phyloP scores from a whole-genome alignment of 2,797 vertebrate species.

The Cirrhinus molitorella region DNA sequence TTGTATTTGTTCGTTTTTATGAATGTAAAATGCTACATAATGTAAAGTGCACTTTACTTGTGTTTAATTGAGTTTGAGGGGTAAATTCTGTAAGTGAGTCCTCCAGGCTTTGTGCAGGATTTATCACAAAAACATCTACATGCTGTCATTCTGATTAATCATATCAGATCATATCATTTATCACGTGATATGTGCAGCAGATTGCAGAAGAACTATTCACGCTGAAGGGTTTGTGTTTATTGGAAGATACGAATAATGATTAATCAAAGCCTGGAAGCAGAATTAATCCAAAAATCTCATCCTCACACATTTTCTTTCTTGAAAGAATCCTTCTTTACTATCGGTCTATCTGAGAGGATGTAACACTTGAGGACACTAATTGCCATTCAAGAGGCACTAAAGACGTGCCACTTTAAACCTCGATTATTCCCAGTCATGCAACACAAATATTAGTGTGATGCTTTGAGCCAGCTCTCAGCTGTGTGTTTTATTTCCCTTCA shows the following conservation, averaged over 20 bases:
- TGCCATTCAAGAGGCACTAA: conserved; percentile 88
- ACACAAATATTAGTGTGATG: conserved; percentile 99
- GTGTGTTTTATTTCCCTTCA: conserved; percentile 88
- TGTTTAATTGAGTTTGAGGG: neutral
- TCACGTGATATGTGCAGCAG: conserved; percentile 25
- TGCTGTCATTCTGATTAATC: conserved; percentile 36
- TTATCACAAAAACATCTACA: conserved; percentile 29
- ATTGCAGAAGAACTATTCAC: neutral
- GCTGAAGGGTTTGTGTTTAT: conserved; percentile 2
- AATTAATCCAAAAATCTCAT: conserved; percentile 22
- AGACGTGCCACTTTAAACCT: conserved; percentile 84
- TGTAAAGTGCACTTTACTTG: neutral
- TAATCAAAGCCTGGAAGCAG: neutral
- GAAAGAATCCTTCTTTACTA: conserved; percentile 82
- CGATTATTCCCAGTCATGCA: conserved; percentile 99
- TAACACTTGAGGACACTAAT: conserved; percentile 86
- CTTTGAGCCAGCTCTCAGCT: conserved; percentile 88
- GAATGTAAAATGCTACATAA: neutral
- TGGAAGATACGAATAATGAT: conserved; percentile 4
- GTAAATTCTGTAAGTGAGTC: neutral
- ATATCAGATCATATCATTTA: conserved; percentile 29
- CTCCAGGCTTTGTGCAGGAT: neutral
- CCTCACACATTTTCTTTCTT: conserved; percentile 64
- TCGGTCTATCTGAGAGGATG: conserved; percentile 77
- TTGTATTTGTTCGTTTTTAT: neutral